Conservation (phyloP, 1,140 invertebrate species). For the Condylostylus longicornis region DNA sequence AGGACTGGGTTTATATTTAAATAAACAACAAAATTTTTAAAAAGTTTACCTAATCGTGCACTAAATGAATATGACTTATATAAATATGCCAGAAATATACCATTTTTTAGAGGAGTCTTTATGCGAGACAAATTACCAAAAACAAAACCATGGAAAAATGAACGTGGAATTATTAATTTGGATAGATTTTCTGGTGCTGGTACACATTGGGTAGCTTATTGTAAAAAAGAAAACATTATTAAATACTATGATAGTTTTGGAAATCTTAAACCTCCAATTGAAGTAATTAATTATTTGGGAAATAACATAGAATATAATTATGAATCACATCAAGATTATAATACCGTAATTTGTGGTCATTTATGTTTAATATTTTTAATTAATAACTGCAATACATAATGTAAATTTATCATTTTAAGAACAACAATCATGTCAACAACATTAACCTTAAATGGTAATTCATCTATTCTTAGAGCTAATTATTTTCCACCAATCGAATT, state of each 20-base stretch:
- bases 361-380: conserved; percentile 18
- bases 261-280: conserved; percentile 20
- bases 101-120: conserved; percentile 21
- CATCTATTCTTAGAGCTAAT: conserved; percentile 8
- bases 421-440: conserved; percentile 19
- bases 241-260: no score
- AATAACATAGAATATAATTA: conserved; percentile 8
- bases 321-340: no score
- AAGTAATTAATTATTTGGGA: conserved; percentile 18
- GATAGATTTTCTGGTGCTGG: conserved; percentile 14
- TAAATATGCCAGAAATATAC: conserved; percentile 14
- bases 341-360: conserved; percentile 13
- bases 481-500: conserved; percentile 15
- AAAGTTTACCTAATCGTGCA: conserved; percentile 10
- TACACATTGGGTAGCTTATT: conserved; percentile 26
- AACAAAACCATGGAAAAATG: conserved; percentile 9
- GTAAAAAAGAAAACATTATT: conserved; percentile 17
- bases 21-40: conserved; percentile 13
- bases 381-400: conserved; percentile 2
- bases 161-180: conserved; percentile 23
- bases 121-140: conserved; percentile 23
- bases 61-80: conserved; percentile 16
- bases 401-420: conserved; percentile 1
- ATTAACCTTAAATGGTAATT: conserved; percentile 11
- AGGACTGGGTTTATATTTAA: conserved; percentile 13